Evolutionary conservation across 2,797 vertebrate genomes (phyloP).

Genomic region (Luscinia luscinia): DNA sequence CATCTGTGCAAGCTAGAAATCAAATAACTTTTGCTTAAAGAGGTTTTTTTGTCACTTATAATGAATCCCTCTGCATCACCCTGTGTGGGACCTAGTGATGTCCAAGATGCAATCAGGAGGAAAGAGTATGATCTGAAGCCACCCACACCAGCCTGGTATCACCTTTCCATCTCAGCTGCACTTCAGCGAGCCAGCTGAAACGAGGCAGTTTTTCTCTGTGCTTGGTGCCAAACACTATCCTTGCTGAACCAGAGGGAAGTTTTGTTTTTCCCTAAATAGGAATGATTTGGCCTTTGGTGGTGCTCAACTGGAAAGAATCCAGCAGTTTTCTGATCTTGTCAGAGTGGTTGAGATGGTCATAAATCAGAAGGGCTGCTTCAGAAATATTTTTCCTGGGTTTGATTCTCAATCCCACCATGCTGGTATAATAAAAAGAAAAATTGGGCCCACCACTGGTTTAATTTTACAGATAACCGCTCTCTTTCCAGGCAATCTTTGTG

Average conservation of each 20-base stretch:
- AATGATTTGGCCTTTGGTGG: conserved; percentile 61
- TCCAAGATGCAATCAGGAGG: conserved; percentile 51
- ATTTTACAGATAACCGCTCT: conserved; percentile 54
- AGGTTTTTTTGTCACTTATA: conserved; percentile 18
- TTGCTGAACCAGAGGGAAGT: conserved; percentile 53
- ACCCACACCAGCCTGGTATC: conserved; percentile 59
- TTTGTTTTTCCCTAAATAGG: conserved; percentile 72
- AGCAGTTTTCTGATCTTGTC: conserved; percentile 60
- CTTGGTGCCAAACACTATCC: conserved; percentile 50
- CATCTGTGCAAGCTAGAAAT: conserved; percentile 62
- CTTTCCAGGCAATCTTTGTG: conserved; percentile 54
- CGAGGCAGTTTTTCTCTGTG: conserved; percentile 14
- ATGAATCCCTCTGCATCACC: conserved; percentile 48
- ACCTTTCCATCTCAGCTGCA: conserved; percentile 49
- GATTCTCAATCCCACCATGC: conserved; percentile 47
- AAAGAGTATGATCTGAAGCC: conserved; percentile 49
- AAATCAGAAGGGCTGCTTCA: conserved; percentile 57
- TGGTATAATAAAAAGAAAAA: conserved; percentile 57
- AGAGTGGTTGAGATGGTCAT: conserved; percentile 37
- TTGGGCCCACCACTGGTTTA: conserved; percentile 41
- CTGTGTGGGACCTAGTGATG: conserved; percentile 36
- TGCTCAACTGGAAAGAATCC: conserved; percentile 57
- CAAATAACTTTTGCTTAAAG: conserved; percentile 47
- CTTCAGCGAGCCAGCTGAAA: conserved; percentile 49
- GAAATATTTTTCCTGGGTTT: conserved; percentile 59